Percentiles rank a stretch among this genome's conserved stretches.
Conservation (phyloP, 2,888 invertebrate genomes). For the Platerodrilus igneus region DNA sequence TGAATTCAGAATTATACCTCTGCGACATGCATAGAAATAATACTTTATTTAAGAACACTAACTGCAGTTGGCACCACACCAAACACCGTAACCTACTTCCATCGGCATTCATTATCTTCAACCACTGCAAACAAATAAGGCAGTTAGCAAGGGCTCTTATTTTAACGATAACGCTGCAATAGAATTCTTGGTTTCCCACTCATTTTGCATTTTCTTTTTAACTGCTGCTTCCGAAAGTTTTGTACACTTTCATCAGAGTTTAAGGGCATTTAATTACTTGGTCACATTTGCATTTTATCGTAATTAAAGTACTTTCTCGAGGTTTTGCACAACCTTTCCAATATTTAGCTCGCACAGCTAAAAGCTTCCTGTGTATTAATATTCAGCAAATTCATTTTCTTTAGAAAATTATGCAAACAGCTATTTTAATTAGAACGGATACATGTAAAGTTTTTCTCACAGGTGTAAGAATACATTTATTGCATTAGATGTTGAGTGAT, state of each 20-base stretch:
- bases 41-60: constrained; percentile 2
- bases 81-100: constrained; percentile 33
- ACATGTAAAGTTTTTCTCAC: no score
- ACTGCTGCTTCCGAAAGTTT: constrained; percentile 20
- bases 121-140: constrained; percentile 15
- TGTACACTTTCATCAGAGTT: constrained; percentile 22
- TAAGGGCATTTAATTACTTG: constrained; percentile 20
- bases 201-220: no score
- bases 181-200: constrained; percentile 24
- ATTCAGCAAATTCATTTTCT: no score
- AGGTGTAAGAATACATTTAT: no score
- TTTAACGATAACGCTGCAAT: constrained; percentile 22
- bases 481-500: no score
- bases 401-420: no score
- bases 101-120: constrained; percentile 22
- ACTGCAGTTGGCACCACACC: constrained; percentile 30
- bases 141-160: constrained; percentile 18
- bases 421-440: no score
- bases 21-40: no score
- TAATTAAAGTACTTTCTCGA: constrained; percentile 17
- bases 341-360: no score
- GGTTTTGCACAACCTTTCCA: constrained; percentile 11
- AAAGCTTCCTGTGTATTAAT: no score
- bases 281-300: constrained; percentile 24
- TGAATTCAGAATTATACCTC: no score